A percentile compares a stretch with the other conserved stretches of the same genome.
These are phyloP conservation scores for Ridgeia piscesae DNA, from an alignment of 1,140 invertebrate species.

Conservation along the genomic window DNA sequence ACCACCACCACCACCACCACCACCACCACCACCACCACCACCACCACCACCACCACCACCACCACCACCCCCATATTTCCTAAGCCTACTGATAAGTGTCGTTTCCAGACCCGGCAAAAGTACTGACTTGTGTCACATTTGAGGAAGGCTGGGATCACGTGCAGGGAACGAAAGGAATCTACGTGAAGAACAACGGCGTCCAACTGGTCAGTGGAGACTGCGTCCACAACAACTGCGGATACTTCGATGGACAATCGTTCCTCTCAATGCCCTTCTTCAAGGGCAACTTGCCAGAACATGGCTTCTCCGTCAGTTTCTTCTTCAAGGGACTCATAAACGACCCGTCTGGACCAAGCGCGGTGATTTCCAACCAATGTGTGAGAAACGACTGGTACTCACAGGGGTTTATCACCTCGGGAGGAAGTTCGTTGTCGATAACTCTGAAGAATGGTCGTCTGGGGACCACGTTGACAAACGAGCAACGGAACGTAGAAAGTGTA, in stretches of 20 bases:
- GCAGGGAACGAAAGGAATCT: background rate
- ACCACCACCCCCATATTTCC: too few relatives aligned
- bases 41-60: too few relatives aligned
- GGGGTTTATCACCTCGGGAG: background rate
- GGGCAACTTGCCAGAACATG: background rate
- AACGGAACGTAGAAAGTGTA: background rate
- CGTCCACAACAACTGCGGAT: background rate
- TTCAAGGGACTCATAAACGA: background rate
- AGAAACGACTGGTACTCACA: background rate
- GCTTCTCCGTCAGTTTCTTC: background rate
- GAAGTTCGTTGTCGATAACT: background rate
- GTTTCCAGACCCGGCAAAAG: background rate
- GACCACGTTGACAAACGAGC: background rate
- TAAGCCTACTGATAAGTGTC: too few relatives aligned
- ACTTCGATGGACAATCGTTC: background rate
- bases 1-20: too few relatives aligned
- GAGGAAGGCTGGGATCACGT: background rate
- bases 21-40: too few relatives aligned
- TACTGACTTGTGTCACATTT: background rate
- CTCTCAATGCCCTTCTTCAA: background rate
- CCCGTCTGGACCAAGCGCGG: background rate
- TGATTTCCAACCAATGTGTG: background rate
- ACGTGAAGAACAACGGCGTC: background rate
- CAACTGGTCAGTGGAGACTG: background rate
- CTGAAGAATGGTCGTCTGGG: background rate